Base-by-base conservation (phyloP, 1,140 invertebrate species). In the Reticulitermes speratus region DNA sequence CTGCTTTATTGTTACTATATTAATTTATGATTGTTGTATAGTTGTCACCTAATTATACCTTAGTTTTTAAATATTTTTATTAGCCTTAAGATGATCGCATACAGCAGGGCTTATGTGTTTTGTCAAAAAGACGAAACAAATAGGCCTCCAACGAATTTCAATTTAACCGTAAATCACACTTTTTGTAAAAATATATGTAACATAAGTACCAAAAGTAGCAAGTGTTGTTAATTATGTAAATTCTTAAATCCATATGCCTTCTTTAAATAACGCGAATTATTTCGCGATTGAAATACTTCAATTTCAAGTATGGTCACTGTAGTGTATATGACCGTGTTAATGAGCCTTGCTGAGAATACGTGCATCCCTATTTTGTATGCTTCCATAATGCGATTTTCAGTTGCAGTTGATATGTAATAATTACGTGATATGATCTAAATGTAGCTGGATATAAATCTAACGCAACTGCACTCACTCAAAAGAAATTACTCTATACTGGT, bases 11-110 rank as follows among this genome's bases (percentile, higher is more conserved):
- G 45, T 48, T 30, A 75, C 9, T 75, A 75, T 16, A n/a, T 75
- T 75, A 75, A 75, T 75, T 75, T 75, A 75, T 75, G 25, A n/a
- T 75, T 75, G 65, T n/a, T 75, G 25, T 75, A 75, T 75, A 75
- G 65, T n/a, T 75, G 65, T 75, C 25, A 75, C n/a, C 65, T 75
- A 30, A n/a, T n/a, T 75, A 75, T 75, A 75, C n/a, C 9, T 75
- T 75, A 75, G 65, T 75, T 75, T 11, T 6, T 75, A 75, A 2
- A 30, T 30, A n/a, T 75, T 30, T 12, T 75, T 75, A 14, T 75
- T 75, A 75, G 65, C 65, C n/a, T 75, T 75, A 30, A 75, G 65
- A 30, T 75, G n/a, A 25, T 75, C 65, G 9, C 65, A n/a, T 75
- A 12, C 6, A 75, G n/a, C 19, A 48, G 45, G 45, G 14, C 45